Evolutionary conservation across 2,113 vertebrate genomes (phyloP).

Genomic region (Cheirogaleus medius): DNA sequence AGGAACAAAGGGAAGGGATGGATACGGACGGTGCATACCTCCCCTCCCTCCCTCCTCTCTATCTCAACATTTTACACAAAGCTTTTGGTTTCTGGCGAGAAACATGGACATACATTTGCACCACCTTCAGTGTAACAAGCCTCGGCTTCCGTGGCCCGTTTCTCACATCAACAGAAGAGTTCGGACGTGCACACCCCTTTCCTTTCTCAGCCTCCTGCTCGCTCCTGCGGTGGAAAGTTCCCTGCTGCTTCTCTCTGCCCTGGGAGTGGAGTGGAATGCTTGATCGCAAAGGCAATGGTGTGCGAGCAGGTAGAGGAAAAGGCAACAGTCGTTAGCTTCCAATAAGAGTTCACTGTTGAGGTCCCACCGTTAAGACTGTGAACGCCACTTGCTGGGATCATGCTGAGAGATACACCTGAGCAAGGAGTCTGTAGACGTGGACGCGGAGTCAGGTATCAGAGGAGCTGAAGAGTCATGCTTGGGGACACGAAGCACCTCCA

Average conservation of each 20-base stretch:
- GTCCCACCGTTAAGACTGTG: not conserved
- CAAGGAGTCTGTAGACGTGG: not conserved
- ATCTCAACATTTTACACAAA: constrained; percentile 59
- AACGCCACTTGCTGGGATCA: not conserved
- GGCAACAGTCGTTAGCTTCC: not conserved
- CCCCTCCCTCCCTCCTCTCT: not conserved
- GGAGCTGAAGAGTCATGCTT: not conserved
- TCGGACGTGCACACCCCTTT: not conserved
- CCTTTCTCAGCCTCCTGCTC: not conserved
- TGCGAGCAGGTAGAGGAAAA: not conserved
- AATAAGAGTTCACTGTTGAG: not conserved
- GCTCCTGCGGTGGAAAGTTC: not conserved
- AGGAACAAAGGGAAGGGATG: not conserved
- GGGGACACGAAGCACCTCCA: not conserved
- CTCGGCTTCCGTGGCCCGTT: not conserved
- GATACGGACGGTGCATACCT: not conserved
- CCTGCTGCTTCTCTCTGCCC: not conserved
- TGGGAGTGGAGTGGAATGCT: not conserved
- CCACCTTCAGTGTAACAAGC: constrained; percentile 61
- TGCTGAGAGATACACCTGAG: not conserved
- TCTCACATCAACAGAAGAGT: not conserved
- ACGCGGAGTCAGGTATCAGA: not conserved
- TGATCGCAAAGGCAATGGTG: not conserved
- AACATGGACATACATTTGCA: constrained; percentile 77
- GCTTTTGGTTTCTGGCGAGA: constrained; percentile 82